These are phyloP conservation scores for Chelonoidis abingdonii DNA, from an alignment of 2,113 vertebrate species.

Conservation along the genomic window DNA sequence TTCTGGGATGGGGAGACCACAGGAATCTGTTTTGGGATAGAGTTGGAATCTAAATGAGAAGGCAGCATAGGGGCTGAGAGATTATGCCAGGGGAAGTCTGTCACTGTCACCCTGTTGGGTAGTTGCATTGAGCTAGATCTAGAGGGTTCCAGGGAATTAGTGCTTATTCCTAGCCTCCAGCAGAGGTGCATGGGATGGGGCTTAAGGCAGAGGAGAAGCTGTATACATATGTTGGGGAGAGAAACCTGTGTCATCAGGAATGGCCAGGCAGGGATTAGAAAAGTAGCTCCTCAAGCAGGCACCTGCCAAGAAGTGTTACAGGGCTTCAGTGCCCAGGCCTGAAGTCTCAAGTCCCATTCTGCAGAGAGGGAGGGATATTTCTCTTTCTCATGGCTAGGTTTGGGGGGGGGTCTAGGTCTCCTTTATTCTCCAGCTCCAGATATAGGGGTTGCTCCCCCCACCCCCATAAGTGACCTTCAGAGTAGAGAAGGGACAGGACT, in stretches of 20 bases:
- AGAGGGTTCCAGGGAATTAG: not conserved
- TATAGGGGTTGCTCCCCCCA: not conserved
- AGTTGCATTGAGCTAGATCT: not conserved
- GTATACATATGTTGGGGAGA: not conserved
- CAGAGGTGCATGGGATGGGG: not conserved
- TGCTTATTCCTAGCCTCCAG: not conserved
- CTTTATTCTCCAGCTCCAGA: not conserved
- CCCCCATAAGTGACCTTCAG: not conserved
- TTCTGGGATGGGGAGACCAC: not conserved
- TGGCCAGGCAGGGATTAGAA: not conserved
- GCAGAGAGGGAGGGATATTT: not conserved
- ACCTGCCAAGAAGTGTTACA: not conserved
- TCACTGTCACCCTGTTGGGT: too few species aligned
- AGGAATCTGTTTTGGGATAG: not conserved
- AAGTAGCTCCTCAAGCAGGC: not conserved
- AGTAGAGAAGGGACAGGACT: slow-evolving; percentile 2
- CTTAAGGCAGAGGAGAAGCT: not conserved
- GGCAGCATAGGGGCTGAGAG: not conserved
- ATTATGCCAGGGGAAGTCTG: not conserved
- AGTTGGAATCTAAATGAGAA: not conserved
- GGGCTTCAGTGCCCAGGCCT: too few species aligned
- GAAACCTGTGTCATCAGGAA: not conserved
- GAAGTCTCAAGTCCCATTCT: not conserved
- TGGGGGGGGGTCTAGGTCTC: not conserved
- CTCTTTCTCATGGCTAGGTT: not conserved